A percentile compares a stretch with the other conserved stretches of the same genome.
Conservation (phyloP, 53 echinoderm and acorn worm genomes). For the Pentamera pediparva region DNA sequence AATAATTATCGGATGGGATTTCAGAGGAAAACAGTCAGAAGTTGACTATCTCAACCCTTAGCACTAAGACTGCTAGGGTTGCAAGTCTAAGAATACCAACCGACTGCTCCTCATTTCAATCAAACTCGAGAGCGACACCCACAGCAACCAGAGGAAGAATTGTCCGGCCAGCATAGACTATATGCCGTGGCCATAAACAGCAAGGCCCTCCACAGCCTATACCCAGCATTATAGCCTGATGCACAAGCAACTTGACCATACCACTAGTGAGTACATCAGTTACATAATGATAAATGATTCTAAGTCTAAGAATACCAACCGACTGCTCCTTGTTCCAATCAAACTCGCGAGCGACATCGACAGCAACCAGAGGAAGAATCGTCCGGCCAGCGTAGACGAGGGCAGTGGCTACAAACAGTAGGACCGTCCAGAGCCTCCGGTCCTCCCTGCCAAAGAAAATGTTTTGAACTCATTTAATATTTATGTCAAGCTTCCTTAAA, state of each 20-base stretch:
- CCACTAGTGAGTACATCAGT: too few species aligned
- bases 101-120: constrained; percentile 75
- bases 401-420: constrained; percentile 59
- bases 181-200: constrained; percentile 49
- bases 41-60: too few species aligned
- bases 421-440: constrained; percentile 61
- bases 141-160: constrained; percentile 71
- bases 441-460: constrained; percentile 37
- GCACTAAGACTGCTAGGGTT: too few species aligned
- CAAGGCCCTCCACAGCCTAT: constrained; percentile 55
- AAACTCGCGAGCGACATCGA: constrained; percentile 69
- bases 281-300: too few species aligned
- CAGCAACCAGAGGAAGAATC: constrained; percentile 73
- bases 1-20: too few species aligned
- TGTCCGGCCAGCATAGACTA: constrained; percentile 57
- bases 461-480: too few species aligned
- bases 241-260: neutral
- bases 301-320: constrained; percentile 23
- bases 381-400: constrained; percentile 66
- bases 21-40: too few species aligned
- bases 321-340: constrained; percentile 86
- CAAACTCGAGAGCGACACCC: constrained; percentile 59
- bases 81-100: too few species aligned
- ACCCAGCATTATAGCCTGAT: constrained; percentile 36
- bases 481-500: too few species aligned